Percentiles rank a stretch among this genome's conserved stretches.
Evolutionary conservation across 2,888 invertebrate species (phyloP).

Genomic region (Dynastes maya): DNA sequence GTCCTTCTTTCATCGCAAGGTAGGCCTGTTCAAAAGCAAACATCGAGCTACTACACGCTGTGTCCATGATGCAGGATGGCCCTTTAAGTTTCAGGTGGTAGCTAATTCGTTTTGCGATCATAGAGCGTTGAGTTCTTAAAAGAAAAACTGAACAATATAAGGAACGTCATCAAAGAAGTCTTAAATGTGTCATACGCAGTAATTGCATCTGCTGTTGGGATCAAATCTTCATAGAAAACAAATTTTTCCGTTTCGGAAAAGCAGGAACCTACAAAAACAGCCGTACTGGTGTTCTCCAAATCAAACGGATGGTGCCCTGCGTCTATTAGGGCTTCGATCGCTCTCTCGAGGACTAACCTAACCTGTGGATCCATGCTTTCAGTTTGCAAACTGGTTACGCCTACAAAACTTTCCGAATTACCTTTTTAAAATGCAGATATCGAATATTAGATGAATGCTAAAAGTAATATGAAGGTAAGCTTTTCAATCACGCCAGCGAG

Average conservation of each 20-base stretch:
- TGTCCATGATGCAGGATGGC: slow-evolving; percentile 91
- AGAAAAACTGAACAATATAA: not conserved
- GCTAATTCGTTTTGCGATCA: slow-evolving; percentile 93
- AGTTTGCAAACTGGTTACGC: slow-evolving; percentile 79
- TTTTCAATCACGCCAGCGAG: no score
- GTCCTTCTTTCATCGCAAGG: slow-evolving; percentile 82
- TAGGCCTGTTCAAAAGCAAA: slow-evolving; percentile 90
- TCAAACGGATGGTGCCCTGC: slow-evolving; percentile 79
- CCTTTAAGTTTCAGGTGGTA: slow-evolving; percentile 91
- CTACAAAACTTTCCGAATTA: slow-evolving; percentile 34
- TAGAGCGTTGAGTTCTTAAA: slow-evolving; percentile 85
- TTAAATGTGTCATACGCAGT: slow-evolving; percentile 70
- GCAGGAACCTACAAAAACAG: slow-evolving; percentile 85
- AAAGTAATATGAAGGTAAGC: no score
- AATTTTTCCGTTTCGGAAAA: slow-evolving; percentile 83
- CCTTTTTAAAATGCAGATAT: no score
- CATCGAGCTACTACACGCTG: slow-evolving; percentile 95
- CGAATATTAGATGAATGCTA: no score
- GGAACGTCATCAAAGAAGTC: not conserved
- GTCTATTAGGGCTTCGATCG: slow-evolving; percentile 76
- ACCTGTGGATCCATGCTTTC: slow-evolving; percentile 74
- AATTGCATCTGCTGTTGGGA: slow-evolving; percentile 67
- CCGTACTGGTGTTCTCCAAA: slow-evolving; percentile 81
- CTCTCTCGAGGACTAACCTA: slow-evolving; percentile 74
- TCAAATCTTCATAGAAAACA: slow-evolving; percentile 68